A percentile compares a stretch with the other conserved stretches of the same genome.
These are phyloP conservation scores for Chelonus formosanus DNA, from an alignment of 2,888 invertebrate genomes.

Conservation along the genomic window DNA sequence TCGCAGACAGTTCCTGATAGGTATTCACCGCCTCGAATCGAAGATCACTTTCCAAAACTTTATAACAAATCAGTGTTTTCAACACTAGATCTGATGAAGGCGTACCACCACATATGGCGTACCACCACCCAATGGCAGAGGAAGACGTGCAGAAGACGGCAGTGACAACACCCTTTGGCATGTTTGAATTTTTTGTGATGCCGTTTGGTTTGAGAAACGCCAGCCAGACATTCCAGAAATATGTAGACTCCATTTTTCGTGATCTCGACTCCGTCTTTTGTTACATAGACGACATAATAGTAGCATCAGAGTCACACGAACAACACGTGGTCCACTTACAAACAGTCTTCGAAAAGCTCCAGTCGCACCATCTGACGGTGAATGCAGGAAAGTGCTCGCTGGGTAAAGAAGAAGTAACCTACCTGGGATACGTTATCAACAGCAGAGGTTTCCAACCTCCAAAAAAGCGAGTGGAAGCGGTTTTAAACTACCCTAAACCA, in stretches of 20 bases:
- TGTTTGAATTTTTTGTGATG: slow-evolving; percentile 33
- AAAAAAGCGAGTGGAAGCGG: slow-evolving; percentile 23
- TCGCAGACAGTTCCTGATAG: too few species aligned
- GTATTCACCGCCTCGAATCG: too few species aligned
- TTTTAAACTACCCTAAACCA: slow-evolving; percentile 26
- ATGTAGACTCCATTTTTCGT: slow-evolving; percentile 31
- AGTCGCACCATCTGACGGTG: background rate
- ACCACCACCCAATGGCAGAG: too few species aligned
- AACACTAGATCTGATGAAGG: too few species aligned
- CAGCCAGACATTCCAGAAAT: slow-evolving; percentile 36
- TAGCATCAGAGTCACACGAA: slow-evolving; percentile 11
- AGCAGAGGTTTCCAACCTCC: slow-evolving; percentile 31
- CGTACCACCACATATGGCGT: too few species aligned
- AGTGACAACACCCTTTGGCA: slow-evolving; percentile 32
- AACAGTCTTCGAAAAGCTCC: slow-evolving; percentile 28
- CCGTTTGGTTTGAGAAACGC: slow-evolving; percentile 33
- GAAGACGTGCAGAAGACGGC: too few species aligned
- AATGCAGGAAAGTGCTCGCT: slow-evolving; percentile 29
- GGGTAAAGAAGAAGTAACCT: slow-evolving; percentile 29
- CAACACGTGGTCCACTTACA: slow-evolving; percentile 25
- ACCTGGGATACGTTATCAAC: slow-evolving; percentile 29
- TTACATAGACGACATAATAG: slow-evolving; percentile 34
- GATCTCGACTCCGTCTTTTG: slow-evolving; percentile 30
- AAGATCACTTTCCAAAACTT: too few species aligned
- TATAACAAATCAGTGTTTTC: too few species aligned